These are phyloP conservation scores for Nymphalis c-album DNA, from an alignment of 2,888 invertebrate genomes.

Conservation along the genomic window DNA sequence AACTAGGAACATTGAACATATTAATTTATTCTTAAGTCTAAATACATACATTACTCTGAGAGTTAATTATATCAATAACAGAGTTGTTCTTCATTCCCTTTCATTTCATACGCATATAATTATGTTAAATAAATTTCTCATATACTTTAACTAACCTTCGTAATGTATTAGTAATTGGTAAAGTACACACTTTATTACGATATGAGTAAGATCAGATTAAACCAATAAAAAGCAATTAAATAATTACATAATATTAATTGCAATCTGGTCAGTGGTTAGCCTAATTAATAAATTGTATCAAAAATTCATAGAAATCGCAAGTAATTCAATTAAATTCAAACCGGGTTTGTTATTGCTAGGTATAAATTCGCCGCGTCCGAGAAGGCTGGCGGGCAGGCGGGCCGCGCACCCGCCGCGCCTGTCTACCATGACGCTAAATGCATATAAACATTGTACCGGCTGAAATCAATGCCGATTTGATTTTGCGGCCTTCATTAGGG, in stretches of 20 bases:
- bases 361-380: constrained; percentile 36
- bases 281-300: constrained; percentile 40
- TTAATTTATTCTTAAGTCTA: constrained; percentile 49
- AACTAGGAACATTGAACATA: constrained; percentile 36
- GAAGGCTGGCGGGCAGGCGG: constrained; percentile 19
- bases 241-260: too few relatives aligned
- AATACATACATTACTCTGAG: constrained; percentile 48
- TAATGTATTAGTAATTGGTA: constrained; percentile 7
- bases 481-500: constrained; percentile 79
- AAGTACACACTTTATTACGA: not conserved
- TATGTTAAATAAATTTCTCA: constrained; percentile 62
- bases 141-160: constrained; percentile 37
- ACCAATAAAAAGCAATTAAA: too few relatives aligned
- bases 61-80: constrained; percentile 71
- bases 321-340: constrained; percentile 59
- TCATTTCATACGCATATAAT: constrained; percentile 62
- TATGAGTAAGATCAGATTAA: not conserved
- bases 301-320: constrained; percentile 46
- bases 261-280: too few relatives aligned
- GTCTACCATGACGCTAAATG: constrained; percentile 63
- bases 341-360: constrained; percentile 51
- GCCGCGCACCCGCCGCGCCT: constrained; percentile 44
- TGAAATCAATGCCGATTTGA: constrained; percentile 78
- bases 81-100: constrained; percentile 57
- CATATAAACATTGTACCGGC: constrained; percentile 68